These are phyloP conservation scores for Calameuta pallipes DNA, from an alignment of 2,888 invertebrate genomes.

Conservation along the genomic window DNA sequence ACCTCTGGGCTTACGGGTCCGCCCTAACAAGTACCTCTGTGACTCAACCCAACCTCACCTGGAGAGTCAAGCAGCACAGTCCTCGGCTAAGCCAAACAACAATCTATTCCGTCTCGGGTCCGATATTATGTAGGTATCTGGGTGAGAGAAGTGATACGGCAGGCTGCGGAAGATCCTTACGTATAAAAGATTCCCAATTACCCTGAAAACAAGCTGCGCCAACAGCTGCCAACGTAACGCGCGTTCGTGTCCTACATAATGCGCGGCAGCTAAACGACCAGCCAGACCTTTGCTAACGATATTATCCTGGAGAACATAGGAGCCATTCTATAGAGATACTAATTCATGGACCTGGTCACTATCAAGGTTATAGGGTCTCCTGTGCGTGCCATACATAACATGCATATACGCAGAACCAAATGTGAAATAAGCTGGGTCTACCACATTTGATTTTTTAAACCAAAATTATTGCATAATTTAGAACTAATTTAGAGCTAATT, in stretches of 20 bases:
- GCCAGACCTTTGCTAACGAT: background rate
- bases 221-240: background rate
- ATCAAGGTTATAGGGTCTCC: background rate
- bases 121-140: slow-evolving; percentile 45
- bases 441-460: no score
- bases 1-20: slow-evolving; percentile 44
- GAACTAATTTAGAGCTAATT: no score
- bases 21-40: slow-evolving; percentile 48
- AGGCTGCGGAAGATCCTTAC: slow-evolving; percentile 3
- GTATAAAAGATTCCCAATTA: background rate
- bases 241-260: background rate
- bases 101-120: slow-evolving; percentile 36
- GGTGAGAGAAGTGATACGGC: slow-evolving; percentile 35
- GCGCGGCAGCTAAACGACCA: background rate
- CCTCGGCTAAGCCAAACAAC: slow-evolving; percentile 16
- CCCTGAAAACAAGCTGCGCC: background rate
- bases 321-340: background rate
- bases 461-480: no score
- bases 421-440: no score
- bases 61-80: slow-evolving; percentile 15
- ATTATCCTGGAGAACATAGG: background rate
- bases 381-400: background rate
- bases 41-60: slow-evolving; percentile 32
- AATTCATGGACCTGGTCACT: background rate
- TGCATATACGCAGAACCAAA: background rate